These are phyloP conservation scores for Clivina fossor DNA, from an alignment of 2,888 invertebrate species.

Conservation along the genomic window DNA sequence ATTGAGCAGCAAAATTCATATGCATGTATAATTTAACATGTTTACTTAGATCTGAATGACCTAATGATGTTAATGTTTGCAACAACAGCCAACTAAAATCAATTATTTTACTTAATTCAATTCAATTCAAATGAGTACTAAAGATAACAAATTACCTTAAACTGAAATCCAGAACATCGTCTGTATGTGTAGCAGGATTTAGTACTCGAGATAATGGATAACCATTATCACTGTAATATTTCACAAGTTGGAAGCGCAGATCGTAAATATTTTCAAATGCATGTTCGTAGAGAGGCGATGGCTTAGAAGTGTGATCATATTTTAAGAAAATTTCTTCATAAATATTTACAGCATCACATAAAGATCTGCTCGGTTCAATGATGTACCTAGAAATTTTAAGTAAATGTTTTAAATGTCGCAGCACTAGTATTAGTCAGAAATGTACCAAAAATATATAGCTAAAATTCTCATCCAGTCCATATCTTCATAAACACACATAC, in stretches of 20 bases:
- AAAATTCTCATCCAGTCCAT: constrained; percentile 83
- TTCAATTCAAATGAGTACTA: too few relatives aligned
- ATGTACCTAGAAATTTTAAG: constrained; percentile 59
- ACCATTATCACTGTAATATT: constrained; percentile 69
- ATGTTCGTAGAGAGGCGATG: constrained; percentile 47
- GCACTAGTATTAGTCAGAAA: too few relatives aligned
- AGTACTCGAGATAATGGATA: constrained; percentile 68
- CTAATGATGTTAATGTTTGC: constrained; percentile 66
- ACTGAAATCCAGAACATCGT: constrained; percentile 80
- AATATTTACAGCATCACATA: constrained; percentile 69
- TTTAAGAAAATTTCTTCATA: constrained; percentile 69
- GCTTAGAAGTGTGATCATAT: constrained; percentile 47
- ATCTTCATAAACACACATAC: constrained; percentile 67
- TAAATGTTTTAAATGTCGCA: too few relatives aligned
- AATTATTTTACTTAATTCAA: too few relatives aligned
- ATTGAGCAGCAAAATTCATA: constrained; percentile 74
- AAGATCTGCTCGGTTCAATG: constrained; percentile 67
- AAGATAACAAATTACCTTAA: constrained; percentile 60
- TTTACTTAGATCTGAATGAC: constrained; percentile 64
- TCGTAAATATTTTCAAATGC: constrained; percentile 58
- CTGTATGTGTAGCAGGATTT: constrained; percentile 74
- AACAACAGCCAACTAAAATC: constrained; percentile 71
- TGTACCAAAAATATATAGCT: constrained; percentile 77
- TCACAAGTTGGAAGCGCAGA: constrained; percentile 79
- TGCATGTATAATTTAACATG: constrained; percentile 63